phyloP scores from a whole-genome alignment of 2,797 vertebrate species.

The Myiothlypis coronata region DNA sequence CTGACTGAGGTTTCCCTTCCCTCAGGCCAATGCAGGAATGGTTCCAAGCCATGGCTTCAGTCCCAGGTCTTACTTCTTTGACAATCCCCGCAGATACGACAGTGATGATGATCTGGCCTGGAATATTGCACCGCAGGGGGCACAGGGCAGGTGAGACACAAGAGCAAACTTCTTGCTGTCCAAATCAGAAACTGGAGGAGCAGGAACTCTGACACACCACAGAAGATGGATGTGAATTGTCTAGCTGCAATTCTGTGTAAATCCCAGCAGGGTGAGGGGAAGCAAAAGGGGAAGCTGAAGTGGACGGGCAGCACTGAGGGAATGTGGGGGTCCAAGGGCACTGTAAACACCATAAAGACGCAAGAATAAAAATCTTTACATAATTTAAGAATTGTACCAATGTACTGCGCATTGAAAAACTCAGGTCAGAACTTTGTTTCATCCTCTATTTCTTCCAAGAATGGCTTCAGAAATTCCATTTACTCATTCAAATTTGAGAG shows the following conservation, averaged over 20 bases:
- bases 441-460: background rate
- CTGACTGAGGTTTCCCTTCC: slow-evolving; percentile 15
- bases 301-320: background rate
- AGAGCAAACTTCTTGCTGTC: background rate
- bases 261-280: background rate
- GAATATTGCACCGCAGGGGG: slow-evolving; percentile 88
- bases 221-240: background rate
- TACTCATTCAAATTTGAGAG: background rate
- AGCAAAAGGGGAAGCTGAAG: background rate
- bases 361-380: fast-evolving
- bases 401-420: fast-evolving
- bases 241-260: background rate
- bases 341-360: background rate
- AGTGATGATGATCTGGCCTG: slow-evolving; percentile 93
- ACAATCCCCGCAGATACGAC: slow-evolving; percentile 94
- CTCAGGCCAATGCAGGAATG: slow-evolving; percentile 77
- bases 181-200: background rate
- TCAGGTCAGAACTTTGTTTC: background rate
- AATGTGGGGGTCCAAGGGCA: background rate
- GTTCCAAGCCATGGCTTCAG: slow-evolving; percentile 88
- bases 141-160: slow-evolving; percentile 84
- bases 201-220: background rate
- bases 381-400: background rate
- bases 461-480: background rate
- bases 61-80: slow-evolving; percentile 92